These are phyloP conservation scores for Chironex yamaguchii DNA, from an alignment of 30 jellyfish, hydroid and myxozoan genomes.

Conservation along the genomic window DNA sequence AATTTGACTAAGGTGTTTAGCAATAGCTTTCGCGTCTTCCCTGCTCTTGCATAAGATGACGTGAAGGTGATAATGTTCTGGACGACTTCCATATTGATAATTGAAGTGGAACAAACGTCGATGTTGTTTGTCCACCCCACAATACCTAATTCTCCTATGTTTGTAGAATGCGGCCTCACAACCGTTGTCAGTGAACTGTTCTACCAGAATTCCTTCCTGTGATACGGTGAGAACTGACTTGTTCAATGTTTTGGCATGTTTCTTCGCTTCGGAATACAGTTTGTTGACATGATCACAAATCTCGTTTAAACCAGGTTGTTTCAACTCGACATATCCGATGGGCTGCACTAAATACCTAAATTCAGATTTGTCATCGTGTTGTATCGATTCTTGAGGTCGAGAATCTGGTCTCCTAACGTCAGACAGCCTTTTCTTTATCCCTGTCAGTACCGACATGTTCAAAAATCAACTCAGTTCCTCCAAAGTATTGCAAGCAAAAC, in stretches of 20 bases:
- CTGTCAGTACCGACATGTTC: neutral
- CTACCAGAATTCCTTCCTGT: conserved; percentile 84
- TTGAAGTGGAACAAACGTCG: conserved; percentile 87
- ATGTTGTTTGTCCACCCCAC: conserved; percentile 95
- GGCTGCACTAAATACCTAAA: conserved; percentile 64
- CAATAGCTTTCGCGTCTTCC: conserved; percentile 87
- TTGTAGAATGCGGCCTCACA: conserved; percentile 63
- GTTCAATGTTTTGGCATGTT: conserved; percentile 66
- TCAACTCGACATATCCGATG: conserved; percentile 83
- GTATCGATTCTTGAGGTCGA: neutral
- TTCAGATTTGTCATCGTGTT: neutral
- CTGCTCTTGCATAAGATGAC: conserved; percentile 85
- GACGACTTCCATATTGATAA: conserved; percentile 90
- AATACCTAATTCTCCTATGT: conserved; percentile 85
- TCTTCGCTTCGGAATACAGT: conserved; percentile 84
- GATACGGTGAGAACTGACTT: conserved; percentile 59
- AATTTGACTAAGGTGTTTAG: conserved; percentile 79
- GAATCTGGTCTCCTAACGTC: neutral
- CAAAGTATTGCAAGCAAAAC: too few species aligned
- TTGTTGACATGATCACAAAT: conserved; percentile 85
- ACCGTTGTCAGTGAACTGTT: conserved; percentile 65
- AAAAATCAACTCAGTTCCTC: too few species aligned
- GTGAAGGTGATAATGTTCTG: conserved; percentile 89
- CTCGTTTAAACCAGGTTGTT: conserved; percentile 89
- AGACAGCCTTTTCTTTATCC: neutral